These are phyloP conservation scores for Spermophilus dauricus DNA, from an alignment of 2,113 vertebrate genomes.

Conservation along the genomic window DNA sequence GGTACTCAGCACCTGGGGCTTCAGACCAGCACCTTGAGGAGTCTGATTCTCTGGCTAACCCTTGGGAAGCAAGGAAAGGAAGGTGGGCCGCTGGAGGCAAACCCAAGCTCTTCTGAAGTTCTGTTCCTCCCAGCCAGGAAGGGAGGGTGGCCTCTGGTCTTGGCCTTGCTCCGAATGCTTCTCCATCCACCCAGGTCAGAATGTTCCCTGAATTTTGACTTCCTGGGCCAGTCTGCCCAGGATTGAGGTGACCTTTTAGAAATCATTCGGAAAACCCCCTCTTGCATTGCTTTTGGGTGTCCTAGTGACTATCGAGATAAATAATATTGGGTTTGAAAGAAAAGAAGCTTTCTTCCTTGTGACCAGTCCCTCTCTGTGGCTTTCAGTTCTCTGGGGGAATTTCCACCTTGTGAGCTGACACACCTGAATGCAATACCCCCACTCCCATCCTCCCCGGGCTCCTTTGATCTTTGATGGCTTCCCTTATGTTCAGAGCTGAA, in stretches of 20 bases:
- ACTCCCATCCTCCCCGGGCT: background rate
- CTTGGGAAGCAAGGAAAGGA: background rate
- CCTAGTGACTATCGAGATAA: background rate
- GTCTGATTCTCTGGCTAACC: background rate
- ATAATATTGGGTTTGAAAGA: constrained; percentile 27
- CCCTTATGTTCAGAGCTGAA: background rate
- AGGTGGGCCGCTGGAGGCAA: background rate
- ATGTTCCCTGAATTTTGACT: background rate
- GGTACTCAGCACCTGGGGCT: background rate
- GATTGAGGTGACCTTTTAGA: background rate
- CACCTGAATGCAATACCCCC: background rate
- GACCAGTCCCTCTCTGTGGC: background rate
- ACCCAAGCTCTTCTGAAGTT: background rate
- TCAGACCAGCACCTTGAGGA: background rate
- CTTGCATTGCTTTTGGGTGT: background rate
- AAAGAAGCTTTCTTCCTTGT: background rate
- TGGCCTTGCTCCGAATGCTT: background rate
- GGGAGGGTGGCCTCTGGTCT: background rate
- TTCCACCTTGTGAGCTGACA: background rate
- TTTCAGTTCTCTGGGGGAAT: background rate
- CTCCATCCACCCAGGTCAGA: background rate
- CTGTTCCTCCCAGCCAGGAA: background rate
- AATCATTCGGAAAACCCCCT: background rate
- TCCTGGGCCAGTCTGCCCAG: background rate
- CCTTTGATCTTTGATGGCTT: background rate